Evolutionary conservation across 1,140 invertebrate species (phyloP).

Genomic region (Papilio polytes): DNA sequence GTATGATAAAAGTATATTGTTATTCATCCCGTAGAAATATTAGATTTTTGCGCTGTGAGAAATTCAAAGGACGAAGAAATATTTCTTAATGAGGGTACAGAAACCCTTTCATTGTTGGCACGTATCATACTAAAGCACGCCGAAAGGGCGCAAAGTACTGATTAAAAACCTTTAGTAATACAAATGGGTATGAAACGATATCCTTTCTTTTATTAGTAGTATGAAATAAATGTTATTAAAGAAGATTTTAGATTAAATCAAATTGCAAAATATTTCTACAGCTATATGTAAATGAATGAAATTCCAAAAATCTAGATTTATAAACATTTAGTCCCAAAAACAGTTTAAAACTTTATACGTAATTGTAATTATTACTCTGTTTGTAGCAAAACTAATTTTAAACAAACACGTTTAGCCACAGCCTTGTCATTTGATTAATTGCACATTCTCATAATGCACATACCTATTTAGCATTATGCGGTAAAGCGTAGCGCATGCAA

Average conservation of each 20-base stretch:
- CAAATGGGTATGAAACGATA: not conserved
- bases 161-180: slow-evolving; percentile 10
- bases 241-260: not conserved
- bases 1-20: not conserved
- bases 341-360: not conserved
- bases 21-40: slow-evolving; percentile 15
- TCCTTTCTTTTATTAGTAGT: not conserved
- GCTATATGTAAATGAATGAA: not conserved
- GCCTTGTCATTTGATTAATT: slow-evolving; percentile 15
- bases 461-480: not conserved
- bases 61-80: slow-evolving; percentile 19
- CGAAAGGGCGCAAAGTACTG: slow-evolving; percentile 20
- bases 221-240: not conserved
- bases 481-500: not conserved
- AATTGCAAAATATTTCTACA: not conserved
- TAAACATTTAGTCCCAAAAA: not conserved
- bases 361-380: not conserved
- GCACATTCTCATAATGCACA: not conserved
- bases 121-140: slow-evolving; percentile 17
- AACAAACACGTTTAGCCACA: not conserved
- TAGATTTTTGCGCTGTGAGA: slow-evolving; percentile 18
- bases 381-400: not conserved
- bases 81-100: slow-evolving; percentile 36
- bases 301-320: not conserved
- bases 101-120: slow-evolving; percentile 26